These are phyloP conservation scores for Zoanthus gigantus DNA, from an alignment of 92 coral and sea anemone species.

Conservation along the genomic window DNA sequence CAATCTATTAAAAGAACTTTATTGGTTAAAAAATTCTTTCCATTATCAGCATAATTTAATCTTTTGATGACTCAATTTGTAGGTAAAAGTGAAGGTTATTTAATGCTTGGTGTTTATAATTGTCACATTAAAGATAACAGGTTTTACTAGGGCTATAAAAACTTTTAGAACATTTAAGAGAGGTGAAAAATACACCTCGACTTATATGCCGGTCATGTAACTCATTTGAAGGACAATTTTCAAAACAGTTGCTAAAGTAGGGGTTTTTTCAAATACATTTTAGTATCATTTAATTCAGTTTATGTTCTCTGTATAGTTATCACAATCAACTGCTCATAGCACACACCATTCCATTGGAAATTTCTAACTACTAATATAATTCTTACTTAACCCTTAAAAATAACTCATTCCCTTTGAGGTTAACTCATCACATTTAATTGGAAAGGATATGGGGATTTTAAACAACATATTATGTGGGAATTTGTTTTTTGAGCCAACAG, in stretches of 20 bases:
- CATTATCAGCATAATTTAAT: conserved; percentile 15
- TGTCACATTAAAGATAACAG: no score
- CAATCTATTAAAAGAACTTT: not conserved
- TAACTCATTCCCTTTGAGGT: conserved; percentile 21
- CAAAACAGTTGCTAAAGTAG: not conserved
- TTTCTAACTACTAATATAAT: not conserved
- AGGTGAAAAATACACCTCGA: no score
- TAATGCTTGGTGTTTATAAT: conserved; percentile 34
- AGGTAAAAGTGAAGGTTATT: no score
- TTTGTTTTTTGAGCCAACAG: conserved; percentile 3
- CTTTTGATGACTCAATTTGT: no score
- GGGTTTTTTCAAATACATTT: not conserved
- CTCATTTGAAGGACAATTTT: no score
- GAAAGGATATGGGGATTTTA: not conserved
- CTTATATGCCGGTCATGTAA: no score
- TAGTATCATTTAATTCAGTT: no score
- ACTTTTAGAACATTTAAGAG: no score
- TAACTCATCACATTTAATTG: conserved; percentile 14
- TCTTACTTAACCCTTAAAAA: conserved; percentile 16
- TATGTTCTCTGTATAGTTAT: not conserved
- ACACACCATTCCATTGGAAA: no score
- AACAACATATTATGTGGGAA: not conserved
- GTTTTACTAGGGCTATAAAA: no score
- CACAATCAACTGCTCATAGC: not conserved
- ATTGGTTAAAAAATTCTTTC: not conserved